Evolutionary conservation across 2,113 vertebrate genomes (phyloP).

Genomic region (Myodes glareolus): DNA sequence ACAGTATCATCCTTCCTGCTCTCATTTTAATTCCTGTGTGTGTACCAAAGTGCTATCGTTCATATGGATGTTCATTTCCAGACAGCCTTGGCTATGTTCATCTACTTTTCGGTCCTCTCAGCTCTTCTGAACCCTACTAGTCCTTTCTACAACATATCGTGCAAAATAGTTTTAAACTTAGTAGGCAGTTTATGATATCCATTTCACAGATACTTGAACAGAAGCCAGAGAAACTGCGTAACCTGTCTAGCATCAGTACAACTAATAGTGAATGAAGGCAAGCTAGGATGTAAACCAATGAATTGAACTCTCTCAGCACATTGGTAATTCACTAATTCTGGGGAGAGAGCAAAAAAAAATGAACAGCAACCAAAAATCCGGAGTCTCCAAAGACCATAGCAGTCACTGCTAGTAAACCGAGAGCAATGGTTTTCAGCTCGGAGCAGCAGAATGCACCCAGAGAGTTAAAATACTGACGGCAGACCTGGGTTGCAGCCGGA

Average conservation of each 20-base stretch:
- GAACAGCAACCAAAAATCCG: not conserved
- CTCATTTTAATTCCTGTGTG: not conserved
- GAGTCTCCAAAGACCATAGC: not conserved
- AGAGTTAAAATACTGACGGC: not conserved
- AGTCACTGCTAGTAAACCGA: not conserved
- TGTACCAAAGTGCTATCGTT: not conserved
- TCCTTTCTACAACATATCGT: not conserved
- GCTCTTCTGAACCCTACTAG: not conserved
- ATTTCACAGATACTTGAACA: constrained; percentile 41
- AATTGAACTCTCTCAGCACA: not conserved
- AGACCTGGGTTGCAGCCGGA: not conserved
- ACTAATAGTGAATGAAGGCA: not conserved
- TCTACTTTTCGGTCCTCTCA: not conserved
- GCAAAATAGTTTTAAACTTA: constrained; percentile 14
- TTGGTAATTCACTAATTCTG: not conserved
- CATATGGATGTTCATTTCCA: not conserved
- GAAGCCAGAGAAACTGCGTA: constrained; percentile 29
- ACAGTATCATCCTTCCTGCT: not conserved
- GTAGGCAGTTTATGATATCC: not conserved
- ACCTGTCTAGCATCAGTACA: not conserved
- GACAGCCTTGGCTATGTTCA: not conserved
- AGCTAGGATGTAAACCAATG: constrained; percentile 3
- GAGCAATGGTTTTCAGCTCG: not conserved
- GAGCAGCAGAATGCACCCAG: not conserved
- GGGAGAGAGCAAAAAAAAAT: constrained; percentile 38